A percentile compares a stretch with the other conserved stretches of the same genome.
These are phyloP conservation scores for Andrena minutula DNA, from an alignment of 2,888 invertebrate genomes.

Conservation along the genomic window DNA sequence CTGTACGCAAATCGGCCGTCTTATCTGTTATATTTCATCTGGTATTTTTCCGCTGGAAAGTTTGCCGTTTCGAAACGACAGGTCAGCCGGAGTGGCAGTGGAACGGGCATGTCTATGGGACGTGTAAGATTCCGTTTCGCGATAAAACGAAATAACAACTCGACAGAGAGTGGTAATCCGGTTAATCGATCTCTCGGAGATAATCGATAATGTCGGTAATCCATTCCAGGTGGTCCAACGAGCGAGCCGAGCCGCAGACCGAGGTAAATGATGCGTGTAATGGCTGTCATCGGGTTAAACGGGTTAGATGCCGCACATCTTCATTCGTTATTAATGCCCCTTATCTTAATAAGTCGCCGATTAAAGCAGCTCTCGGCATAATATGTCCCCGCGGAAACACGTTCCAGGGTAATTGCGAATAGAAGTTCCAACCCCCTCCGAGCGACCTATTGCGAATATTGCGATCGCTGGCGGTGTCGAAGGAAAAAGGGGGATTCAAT, in stretches of 20 bases:
- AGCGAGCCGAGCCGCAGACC: constrained; percentile 67
- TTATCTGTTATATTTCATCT: constrained; percentile 58
- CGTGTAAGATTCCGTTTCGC: constrained; percentile 80
- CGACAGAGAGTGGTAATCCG: constrained; percentile 80
- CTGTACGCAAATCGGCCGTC: constrained; percentile 30
- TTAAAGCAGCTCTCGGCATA: constrained; percentile 21
- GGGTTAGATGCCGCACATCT: constrained; percentile 77
- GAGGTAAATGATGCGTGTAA: constrained; percentile 83
- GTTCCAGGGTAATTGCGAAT: not conserved
- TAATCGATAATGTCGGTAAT: constrained; percentile 84
- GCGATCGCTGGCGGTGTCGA: too few species aligned
- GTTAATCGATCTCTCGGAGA: constrained; percentile 83
- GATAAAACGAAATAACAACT: constrained; percentile 83
- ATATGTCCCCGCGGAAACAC: constrained; percentile 4
- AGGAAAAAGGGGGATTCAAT: too few species aligned
- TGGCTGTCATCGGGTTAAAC: constrained; percentile 80
- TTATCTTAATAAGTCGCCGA: constrained; percentile 47
- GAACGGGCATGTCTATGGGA: constrained; percentile 61
- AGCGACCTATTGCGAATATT: too few species aligned
- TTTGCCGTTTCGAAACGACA: constrained; percentile 64
- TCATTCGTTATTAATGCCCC: constrained; percentile 73
- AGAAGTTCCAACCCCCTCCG: not conserved
- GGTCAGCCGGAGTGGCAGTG: constrained; percentile 41
- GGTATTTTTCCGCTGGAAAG: constrained; percentile 55
- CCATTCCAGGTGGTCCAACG: constrained; percentile 80